These are phyloP conservation scores for Belonocnema kinseyi DNA, from an alignment of 1,140 invertebrate genomes.

Conservation along the genomic window DNA sequence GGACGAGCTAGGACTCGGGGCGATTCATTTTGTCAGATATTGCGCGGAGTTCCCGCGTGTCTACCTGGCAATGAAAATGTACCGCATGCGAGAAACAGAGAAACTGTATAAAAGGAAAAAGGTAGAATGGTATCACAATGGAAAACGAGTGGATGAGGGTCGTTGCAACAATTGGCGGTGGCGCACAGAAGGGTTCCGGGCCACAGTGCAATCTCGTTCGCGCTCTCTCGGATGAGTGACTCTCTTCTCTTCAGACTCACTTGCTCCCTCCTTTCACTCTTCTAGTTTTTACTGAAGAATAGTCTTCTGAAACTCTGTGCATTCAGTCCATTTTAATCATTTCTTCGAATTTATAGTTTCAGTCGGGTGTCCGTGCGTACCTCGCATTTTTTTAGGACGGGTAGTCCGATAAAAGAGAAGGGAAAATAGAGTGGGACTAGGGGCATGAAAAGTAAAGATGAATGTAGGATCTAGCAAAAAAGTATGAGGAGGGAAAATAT, in stretches of 20 bases:
- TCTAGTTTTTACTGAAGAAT: conserved; percentile 1
- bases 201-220: conserved; percentile 67
- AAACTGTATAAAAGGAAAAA: conserved; percentile 54
- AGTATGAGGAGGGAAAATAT: too few species aligned
- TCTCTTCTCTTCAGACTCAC: conserved; percentile 19
- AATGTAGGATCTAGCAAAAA: too few species aligned
- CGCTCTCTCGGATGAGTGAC: conserved; percentile 65
- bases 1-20: not conserved
- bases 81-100: conserved; percentile 15
- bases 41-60: not conserved
- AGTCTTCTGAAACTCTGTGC: conserved; percentile 46
- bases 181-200: conserved; percentile 49
- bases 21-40: conserved; percentile 21
- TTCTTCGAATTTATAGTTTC: not conserved
- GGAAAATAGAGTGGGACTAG: too few species aligned
- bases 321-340: conserved; percentile 48
- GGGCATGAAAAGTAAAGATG: too few species aligned
- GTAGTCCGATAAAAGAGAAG: too few species aligned
- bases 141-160: conserved; percentile 57
- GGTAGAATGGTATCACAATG: conserved; percentile 60
- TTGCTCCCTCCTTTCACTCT: conserved; percentile 27
- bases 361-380: too few species aligned
- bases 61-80: conserved; percentile 25
- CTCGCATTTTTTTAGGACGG: too few species aligned
- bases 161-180: conserved; percentile 62